Conservation (phyloP, 1,140 invertebrate genomes). For the Pachyrhynchus sulphureomaculatus region DNA sequence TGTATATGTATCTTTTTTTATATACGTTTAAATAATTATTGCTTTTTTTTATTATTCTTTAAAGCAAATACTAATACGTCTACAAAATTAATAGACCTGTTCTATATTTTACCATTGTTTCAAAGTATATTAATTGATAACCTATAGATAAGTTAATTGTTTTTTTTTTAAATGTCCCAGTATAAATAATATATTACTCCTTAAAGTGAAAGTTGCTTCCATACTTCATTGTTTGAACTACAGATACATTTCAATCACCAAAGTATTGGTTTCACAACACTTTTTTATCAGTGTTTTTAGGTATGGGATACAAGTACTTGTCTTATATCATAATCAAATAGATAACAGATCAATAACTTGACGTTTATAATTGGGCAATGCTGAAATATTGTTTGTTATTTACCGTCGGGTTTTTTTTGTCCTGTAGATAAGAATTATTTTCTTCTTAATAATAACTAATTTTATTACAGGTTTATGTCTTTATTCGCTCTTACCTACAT, state of each 20-base stretch:
- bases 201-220: conserved; percentile 22
- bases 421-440: no score
- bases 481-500: no score
- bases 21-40: no score
- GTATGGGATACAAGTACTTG: conserved; percentile 1
- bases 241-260: background rate
- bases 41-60: no score
- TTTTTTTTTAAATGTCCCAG: conserved; percentile 11
- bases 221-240: conserved; percentile 1
- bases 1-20: no score
- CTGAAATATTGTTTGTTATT: conserved; percentile 4
- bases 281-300: conserved; percentile 15
- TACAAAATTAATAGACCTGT: conserved; percentile 17
- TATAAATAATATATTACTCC: conserved; percentile 7
- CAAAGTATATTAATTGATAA: conserved; percentile 9
- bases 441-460: no score
- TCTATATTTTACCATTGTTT: background rate
- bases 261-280: conserved; percentile 9
- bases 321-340: conserved; percentile 1
- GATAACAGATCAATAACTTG: background rate
- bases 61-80: no score
- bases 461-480: no score
- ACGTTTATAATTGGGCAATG: background rate
- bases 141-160: conserved; percentile 20
- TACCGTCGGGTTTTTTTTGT: background rate